A percentile compares a stretch with the other conserved stretches of the same genome.
These are phyloP conservation scores for Lethrus apterus DNA, from an alignment of 1,140 invertebrate genomes.

Conservation along the genomic window DNA sequence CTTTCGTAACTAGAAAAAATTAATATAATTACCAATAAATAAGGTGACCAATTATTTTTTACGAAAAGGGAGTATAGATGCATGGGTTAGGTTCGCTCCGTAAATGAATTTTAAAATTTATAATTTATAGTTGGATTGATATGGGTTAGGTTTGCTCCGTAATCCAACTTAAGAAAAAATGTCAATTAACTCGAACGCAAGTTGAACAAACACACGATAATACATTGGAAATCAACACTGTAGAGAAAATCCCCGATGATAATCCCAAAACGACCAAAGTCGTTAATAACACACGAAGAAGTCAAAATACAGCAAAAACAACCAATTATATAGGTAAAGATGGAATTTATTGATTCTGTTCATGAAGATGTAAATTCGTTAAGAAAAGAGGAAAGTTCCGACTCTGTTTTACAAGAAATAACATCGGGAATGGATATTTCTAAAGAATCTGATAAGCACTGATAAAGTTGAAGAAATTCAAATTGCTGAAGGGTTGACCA, in stretches of 20 bases:
- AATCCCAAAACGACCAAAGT: slow-evolving; percentile 49
- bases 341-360: slow-evolving; percentile 42
- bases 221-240: slow-evolving; percentile 1
- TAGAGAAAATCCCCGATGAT: not conserved
- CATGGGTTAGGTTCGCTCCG: too few species aligned
- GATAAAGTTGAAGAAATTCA: slow-evolving; percentile 5
- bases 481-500: slow-evolving; percentile 15
- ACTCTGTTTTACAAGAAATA: not conserved
- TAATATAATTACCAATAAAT: too few species aligned
- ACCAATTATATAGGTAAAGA: slow-evolving; percentile 55
- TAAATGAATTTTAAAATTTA: too few species aligned
- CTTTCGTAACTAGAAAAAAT: too few species aligned
- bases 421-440: not conserved
- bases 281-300: slow-evolving; percentile 59
- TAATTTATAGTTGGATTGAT: too few species aligned
- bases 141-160: too few species aligned
- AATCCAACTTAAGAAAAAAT: too few species aligned
- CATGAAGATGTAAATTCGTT: slow-evolving; percentile 27
- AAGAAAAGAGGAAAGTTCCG: not conserved
- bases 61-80: too few species aligned
- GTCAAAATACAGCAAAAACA: slow-evolving; percentile 55
- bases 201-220: slow-evolving; percentile 1
- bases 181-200: too few species aligned
- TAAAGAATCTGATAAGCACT: not conserved
- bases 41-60: too few species aligned